Evolutionary conservation across 1,140 invertebrate species (phyloP).

Genomic region (Helicoverpa armigera): DNA sequence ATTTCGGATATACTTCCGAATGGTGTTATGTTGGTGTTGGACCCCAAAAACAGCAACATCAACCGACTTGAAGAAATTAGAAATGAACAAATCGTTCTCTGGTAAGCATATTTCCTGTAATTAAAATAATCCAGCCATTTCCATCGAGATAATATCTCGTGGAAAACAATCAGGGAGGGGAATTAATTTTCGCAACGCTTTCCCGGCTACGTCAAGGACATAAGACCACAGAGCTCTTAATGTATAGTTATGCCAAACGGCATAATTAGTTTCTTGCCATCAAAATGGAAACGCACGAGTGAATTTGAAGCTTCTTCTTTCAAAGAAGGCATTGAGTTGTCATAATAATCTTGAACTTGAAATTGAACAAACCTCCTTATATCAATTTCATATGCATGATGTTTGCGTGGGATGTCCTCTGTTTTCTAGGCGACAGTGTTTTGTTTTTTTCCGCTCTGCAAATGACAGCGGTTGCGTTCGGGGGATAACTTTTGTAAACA

Average conservation of each 20-base stretch:
- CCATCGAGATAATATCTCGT: not conserved
- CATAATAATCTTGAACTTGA: not conserved
- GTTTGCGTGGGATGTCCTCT: not conserved
- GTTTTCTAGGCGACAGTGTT: not conserved
- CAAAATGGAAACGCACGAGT: not conserved
- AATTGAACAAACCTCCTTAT: not conserved
- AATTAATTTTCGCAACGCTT: conserved; percentile 23
- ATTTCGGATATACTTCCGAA: conserved; percentile 76
- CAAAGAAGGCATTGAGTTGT: not conserved
- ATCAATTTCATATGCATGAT: not conserved
- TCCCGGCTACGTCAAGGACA: conserved; percentile 19
- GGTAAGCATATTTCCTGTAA: conserved; percentile 60
- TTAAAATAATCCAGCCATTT: not conserved
- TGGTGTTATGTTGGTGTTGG: conserved; percentile 78
- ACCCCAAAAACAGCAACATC: conserved; percentile 68
- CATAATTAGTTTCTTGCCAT: not conserved
- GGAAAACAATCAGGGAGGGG: conserved; percentile 5
- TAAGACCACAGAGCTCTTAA: not conserved
- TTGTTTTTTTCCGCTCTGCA: conserved; percentile 6
- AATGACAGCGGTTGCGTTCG: conserved; percentile 15
- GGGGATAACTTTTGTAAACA: not conserved
- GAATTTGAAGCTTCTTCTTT: conserved; percentile 10
- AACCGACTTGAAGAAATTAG: conserved; percentile 75
- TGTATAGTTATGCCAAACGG: not conserved
- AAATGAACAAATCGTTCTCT: conserved; percentile 79